These are phyloP conservation scores for Decapterus maruadsi DNA, from an alignment of 2,797 vertebrate genomes.

Conservation along the genomic window DNA sequence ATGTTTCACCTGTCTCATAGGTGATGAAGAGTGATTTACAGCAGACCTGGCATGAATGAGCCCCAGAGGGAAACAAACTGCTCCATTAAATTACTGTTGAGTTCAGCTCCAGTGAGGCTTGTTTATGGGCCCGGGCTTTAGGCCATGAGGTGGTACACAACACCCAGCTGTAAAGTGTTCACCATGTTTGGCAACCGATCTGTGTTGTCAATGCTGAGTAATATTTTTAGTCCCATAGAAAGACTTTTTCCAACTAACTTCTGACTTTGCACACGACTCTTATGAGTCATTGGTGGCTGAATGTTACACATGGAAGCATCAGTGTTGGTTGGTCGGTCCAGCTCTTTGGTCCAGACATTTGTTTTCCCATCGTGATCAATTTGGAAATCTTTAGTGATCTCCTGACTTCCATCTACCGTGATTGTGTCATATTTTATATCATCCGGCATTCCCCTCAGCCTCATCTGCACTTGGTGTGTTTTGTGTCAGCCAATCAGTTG, in stretches of 20 bases:
- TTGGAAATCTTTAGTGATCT: not conserved
- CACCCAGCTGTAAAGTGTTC: slow-evolving; percentile 1
- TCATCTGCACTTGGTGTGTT: no score
- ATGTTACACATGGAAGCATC: not conserved
- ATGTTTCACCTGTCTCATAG: not conserved
- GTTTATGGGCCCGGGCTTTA: slow-evolving; percentile 22
- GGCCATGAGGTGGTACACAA: slow-evolving; percentile 16
- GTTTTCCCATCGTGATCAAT: not conserved
- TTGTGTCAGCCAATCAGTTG: no score
- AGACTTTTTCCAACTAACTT: not conserved
- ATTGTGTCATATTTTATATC: no score
- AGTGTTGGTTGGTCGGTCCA: not conserved
- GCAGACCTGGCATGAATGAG: slow-evolving; percentile 19
- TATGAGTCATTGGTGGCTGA: not conserved
- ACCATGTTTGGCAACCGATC: not conserved
- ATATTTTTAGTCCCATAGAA: not conserved
- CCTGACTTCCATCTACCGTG: not conserved
- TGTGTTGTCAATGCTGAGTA: not conserved
- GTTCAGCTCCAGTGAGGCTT: slow-evolving; percentile 12
- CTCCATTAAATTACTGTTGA: slow-evolving; percentile 41
- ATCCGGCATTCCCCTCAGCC: no score
- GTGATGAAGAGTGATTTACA: slow-evolving; percentile 42
- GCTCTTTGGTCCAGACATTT: not conserved
- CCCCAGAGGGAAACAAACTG: slow-evolving; percentile 10
- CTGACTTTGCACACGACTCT: not conserved